phyloP scores from a whole-genome alignment of 2,888 invertebrate genomes.

The Notocelia uddmanniana region DNA sequence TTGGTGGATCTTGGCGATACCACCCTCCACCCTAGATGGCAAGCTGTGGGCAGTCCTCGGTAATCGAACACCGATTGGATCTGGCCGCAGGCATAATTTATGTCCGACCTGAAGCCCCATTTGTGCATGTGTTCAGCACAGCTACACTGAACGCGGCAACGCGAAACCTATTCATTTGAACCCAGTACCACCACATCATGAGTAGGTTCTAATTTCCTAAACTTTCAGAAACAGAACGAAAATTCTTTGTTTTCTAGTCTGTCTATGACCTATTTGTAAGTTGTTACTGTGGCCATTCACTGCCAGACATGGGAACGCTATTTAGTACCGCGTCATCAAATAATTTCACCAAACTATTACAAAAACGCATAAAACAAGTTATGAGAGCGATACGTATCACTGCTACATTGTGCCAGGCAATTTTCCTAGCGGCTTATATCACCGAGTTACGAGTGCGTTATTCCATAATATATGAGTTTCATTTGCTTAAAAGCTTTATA shows the following conservation, averaged over 20 bases:
- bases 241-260: neutral
- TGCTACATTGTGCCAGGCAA: conserved; percentile 72
- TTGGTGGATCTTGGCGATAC: too few species aligned
- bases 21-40: too few species aligned
- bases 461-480: conserved; percentile 80
- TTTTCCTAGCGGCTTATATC: conserved; percentile 77
- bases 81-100: too few species aligned
- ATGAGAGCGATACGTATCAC: conserved; percentile 66
- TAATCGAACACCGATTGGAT: too few species aligned
- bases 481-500: conserved; percentile 84
- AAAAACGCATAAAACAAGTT: conserved; percentile 69
- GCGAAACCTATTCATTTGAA: too few species aligned
- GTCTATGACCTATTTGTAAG: neutral
- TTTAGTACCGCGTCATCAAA: conserved; percentile 53
- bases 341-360: conserved; percentile 64
- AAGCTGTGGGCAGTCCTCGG: too few species aligned
- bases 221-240: too few species aligned
- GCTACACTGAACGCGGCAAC: too few species aligned
- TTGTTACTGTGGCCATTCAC: neutral
- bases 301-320: conserved; percentile 61
- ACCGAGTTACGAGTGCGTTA: conserved; percentile 77
- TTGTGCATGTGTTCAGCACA: too few species aligned
- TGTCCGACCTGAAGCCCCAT: too few species aligned
- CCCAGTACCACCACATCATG: too few species aligned
- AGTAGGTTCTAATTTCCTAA: too few species aligned